These are phyloP conservation scores for Coleophora deauratella DNA, from an alignment of 2,888 invertebrate species.

Conservation along the genomic window DNA sequence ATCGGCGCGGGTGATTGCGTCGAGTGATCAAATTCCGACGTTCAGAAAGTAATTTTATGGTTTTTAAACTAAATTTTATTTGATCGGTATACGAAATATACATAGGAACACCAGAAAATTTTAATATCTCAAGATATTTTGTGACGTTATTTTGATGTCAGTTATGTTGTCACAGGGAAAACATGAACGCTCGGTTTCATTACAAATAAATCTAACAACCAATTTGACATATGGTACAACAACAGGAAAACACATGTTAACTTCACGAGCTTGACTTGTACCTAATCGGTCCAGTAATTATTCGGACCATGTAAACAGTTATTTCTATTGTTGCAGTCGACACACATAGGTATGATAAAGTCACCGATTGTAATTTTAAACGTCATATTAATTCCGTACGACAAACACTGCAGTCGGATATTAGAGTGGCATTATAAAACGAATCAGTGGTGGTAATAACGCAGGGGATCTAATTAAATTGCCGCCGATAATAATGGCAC, in stretches of 20 bases:
- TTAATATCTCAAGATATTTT: no score
- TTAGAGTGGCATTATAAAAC: conserved; percentile 64
- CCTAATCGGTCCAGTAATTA: conserved; percentile 15
- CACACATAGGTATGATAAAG: conserved; percentile 22
- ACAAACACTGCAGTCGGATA: conserved; percentile 39
- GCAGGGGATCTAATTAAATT: conserved; percentile 72
- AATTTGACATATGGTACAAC: no score
- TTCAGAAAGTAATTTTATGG: conserved; percentile 70
- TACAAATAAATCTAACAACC: no score
- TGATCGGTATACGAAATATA: no score
- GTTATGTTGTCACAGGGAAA: no score
- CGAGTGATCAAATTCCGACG: conserved; percentile 61
- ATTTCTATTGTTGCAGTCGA: conserved; percentile 20
- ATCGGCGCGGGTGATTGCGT: conserved; percentile 61
- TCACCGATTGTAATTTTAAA: conserved; percentile 37
- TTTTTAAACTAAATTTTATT: conserved; percentile 56
- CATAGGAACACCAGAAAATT: no score
- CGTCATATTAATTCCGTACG: conserved; percentile 31
- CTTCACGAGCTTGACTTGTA: no score
- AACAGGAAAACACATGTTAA: no score
- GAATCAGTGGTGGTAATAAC: conserved; percentile 70
- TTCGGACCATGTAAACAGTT: conserved; percentile 20
- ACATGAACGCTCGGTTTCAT: no score
- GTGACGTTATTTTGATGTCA: no score
- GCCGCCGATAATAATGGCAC: conserved; percentile 70